These are phyloP conservation scores for Sebastes elongatus DNA, from an alignment of 2,797 vertebrate genomes.

Conservation along the genomic window DNA sequence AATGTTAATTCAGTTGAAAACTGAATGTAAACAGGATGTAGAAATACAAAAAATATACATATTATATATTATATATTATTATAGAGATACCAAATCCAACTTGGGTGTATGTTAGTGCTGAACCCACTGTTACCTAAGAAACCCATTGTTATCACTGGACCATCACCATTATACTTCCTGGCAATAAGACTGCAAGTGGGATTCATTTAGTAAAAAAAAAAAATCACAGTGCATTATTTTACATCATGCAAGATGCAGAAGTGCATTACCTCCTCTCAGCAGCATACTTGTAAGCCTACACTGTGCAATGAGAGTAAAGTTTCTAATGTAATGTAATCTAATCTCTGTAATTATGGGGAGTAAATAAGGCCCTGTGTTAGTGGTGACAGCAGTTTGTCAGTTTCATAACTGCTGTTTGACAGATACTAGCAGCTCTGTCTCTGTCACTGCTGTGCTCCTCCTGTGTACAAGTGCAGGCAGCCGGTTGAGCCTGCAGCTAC, in stretches of 20 bases:
- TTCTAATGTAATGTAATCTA: not conserved
- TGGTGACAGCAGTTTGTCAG: conserved; percentile 6
- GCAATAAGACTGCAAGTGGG: not conserved
- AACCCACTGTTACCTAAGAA: not conserved
- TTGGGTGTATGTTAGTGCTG: not conserved
- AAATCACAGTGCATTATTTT: too few species aligned
- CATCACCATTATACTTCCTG: not conserved
- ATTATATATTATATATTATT: not conserved
- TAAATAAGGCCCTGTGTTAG: not conserved
- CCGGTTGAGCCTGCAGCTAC: conserved; percentile 15
- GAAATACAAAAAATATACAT: not conserved
- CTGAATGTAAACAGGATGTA: too few species aligned
- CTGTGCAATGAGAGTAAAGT: not conserved
- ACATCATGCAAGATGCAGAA: not conserved
- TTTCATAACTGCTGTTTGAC: conserved; percentile 9
- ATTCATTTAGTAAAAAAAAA: too few species aligned
- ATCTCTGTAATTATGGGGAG: not conserved
- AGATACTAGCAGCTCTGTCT: conserved; percentile 8
- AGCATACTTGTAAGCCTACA: too few species aligned
- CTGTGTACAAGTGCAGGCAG: conserved; percentile 11
- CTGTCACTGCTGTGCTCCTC: not conserved
- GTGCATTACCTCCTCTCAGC: not conserved
- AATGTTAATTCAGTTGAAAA: too few species aligned
- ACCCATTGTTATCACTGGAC: not conserved
- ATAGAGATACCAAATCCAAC: not conserved